Base-by-base conservation (phyloP, 2,113 vertebrate species). In the Callocephalon fimbriatum region DNA sequence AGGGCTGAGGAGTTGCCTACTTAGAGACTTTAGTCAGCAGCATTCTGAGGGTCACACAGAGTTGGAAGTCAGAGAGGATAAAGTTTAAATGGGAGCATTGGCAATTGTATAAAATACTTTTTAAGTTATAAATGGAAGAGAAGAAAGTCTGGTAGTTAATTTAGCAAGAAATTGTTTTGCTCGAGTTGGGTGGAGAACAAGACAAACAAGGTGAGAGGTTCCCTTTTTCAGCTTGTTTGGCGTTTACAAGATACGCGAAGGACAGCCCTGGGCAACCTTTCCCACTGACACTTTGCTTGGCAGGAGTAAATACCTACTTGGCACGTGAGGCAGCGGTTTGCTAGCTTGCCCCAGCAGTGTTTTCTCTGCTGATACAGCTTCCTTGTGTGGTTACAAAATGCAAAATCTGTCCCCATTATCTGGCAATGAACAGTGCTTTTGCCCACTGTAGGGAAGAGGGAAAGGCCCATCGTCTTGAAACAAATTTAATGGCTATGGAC, bases 291-390 rank as follows among this genome's bases (percentile, higher is more conserved):
- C 23, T 71, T 63, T 27, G 26, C 59, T 74, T 4, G 1, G 21
- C 35, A 70, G 74, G 5, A 51, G 25, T 63, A 88, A 86, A 86
- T 26, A 85, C 22, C 27, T 32, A 2, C 19, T 47, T 0, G 2
- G 20, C 75, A 54, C 0, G 0, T 27, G 59, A 80, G 35, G n/a
- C 44, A 38, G 67, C 2, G 1, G 10, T 70, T 65, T 67, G 42
- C 50, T 44, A 51, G 18, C 16, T 81, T 4, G 2, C 10, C 29
- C 17, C 5, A 1, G 8, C 37, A 48, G 5, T 20, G 6, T 75
- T 80, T 86, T 90, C 47, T 66, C 47, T 73, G 45, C 58, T 62
- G n/a, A 47, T 61, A 38, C 2, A 2, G 0, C 35, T 79, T 91
- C 45, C 22, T 72, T 50, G 16, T 3, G 13, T 0, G 0, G 32